Evolutionary conservation across 2,797 vertebrate species (phyloP).

Genomic region (Limnodromus scolopaceus): DNA sequence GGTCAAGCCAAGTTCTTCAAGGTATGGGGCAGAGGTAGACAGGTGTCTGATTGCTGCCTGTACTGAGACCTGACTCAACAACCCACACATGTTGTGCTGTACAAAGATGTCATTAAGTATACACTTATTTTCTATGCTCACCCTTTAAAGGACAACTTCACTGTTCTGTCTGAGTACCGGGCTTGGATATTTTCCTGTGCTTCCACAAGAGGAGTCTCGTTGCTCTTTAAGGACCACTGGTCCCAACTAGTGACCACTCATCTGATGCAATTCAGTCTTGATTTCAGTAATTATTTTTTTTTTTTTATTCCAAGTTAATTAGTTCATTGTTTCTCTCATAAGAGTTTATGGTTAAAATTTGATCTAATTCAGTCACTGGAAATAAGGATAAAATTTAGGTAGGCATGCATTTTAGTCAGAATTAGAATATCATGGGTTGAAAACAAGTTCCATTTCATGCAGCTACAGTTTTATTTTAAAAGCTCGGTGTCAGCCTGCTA

Average conservation of each 20-base stretch:
- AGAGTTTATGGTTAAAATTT: background rate
- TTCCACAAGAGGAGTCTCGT: background rate
- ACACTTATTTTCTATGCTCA: background rate
- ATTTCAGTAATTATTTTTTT: background rate
- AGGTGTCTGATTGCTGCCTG: background rate
- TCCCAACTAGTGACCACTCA: background rate
- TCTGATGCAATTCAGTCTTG: background rate
- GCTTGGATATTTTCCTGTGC: background rate
- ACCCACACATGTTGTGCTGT: fast-evolving
- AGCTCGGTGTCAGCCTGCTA: background rate
- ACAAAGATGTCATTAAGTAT: background rate
- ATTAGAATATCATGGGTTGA: background rate
- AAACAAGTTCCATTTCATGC: background rate
- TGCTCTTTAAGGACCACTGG: background rate
- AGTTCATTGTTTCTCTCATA: background rate
- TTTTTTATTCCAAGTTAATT: background rate
- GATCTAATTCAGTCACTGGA: background rate
- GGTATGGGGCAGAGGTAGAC: background rate
- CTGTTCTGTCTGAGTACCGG: background rate
- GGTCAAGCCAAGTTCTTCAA: background rate
- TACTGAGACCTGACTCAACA: background rate
- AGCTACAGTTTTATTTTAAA: background rate
- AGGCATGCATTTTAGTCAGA: background rate
- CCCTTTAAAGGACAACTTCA: background rate
- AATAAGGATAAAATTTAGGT: background rate